These are phyloP conservation scores for Zhengitettix transpicula DNA, from an alignment of 2,888 invertebrate genomes.

Conservation along the genomic window DNA sequence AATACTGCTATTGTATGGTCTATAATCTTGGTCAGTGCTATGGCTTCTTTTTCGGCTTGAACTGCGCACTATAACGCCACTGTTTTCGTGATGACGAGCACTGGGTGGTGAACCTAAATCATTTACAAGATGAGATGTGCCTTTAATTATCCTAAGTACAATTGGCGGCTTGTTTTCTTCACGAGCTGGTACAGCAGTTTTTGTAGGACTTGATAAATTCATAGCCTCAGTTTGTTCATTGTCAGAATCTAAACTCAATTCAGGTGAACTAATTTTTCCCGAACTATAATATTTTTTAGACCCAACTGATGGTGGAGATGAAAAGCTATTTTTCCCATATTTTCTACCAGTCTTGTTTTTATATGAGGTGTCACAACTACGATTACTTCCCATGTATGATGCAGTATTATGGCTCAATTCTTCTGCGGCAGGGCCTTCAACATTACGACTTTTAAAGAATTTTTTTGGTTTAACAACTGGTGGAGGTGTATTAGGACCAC, in stretches of 20 bases:
- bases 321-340: slow-evolving; percentile 5
- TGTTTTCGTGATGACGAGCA: background rate
- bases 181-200: slow-evolving; percentile 11
- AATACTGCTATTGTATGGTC: slow-evolving; percentile 3
- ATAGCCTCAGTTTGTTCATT: slow-evolving; percentile 10
- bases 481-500: slow-evolving; percentile 16
- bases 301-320: slow-evolving; percentile 20
- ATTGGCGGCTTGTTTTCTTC: slow-evolving; percentile 54
- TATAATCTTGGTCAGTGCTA: background rate
- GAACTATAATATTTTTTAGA: slow-evolving; percentile 24
- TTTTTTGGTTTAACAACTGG: slow-evolving; percentile 60
- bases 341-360: slow-evolving; percentile 7
- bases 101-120: slow-evolving; percentile 12
- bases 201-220: slow-evolving; percentile 10
- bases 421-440: slow-evolving; percentile 19
- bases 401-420: slow-evolving; percentile 24
- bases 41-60: slow-evolving; percentile 1
- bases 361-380: slow-evolving; percentile 7
- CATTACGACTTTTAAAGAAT: slow-evolving; percentile 75
- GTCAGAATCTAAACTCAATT: slow-evolving; percentile 4
- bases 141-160: slow-evolving; percentile 73
- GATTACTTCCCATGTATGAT: slow-evolving; percentile 7
- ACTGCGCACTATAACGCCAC: slow-evolving; percentile 1
- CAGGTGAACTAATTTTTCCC: slow-evolving; percentile 4
- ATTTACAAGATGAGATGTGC: slow-evolving; percentile 26